Base-by-base conservation (phyloP, 2,797 vertebrate species). In the Eulemur albifrons region DNA sequence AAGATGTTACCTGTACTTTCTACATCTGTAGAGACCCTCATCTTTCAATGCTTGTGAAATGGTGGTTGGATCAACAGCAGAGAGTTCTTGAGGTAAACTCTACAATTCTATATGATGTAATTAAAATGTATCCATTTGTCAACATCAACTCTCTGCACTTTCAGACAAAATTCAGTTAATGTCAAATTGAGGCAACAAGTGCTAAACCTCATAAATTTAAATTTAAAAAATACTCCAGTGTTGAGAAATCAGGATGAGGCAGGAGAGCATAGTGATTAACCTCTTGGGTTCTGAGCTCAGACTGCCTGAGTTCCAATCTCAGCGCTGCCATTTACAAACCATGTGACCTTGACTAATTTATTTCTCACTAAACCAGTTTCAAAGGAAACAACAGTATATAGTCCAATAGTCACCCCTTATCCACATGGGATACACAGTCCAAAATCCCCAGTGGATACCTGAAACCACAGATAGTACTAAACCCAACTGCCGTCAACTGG, bases 21-120 rank as follows among this genome's bases (percentile, higher is more conserved):
- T 99, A 98, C 99, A 99, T 95, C 99, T 99, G 96, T 99, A 99
- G 90, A 99, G 98, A 93, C 98, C 93, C 50, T 99, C 99, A 63
- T 98, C 92, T 89, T 98, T 98, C 35, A 90, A 96, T 92, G 97
- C 98, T 93, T 98, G 98, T 80, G 97, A 98, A 1, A 18, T 0
- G 32, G 21, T 67, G n/a, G 90, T 98, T 57, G 99, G 99, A 97
- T 99, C 99, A 54, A 95, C 97, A 14, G 99, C 99, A 97, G 99
- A 99, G 61, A 99, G 93, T 93, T 99, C 99, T 90, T n/a, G 98
- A 54, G 99, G 99, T 87, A 99, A 94, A 70, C 98, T 98, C 63
- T 98, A 98, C 95, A 99, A 97, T 95, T 99, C 99, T 99, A 93
- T 77, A 91, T 79, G 88, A 45, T 40, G 73, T 52, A 83, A 85